phyloP scores from a whole-genome alignment of 2,113 vertebrate species.

The Calidris pygmaea region DNA sequence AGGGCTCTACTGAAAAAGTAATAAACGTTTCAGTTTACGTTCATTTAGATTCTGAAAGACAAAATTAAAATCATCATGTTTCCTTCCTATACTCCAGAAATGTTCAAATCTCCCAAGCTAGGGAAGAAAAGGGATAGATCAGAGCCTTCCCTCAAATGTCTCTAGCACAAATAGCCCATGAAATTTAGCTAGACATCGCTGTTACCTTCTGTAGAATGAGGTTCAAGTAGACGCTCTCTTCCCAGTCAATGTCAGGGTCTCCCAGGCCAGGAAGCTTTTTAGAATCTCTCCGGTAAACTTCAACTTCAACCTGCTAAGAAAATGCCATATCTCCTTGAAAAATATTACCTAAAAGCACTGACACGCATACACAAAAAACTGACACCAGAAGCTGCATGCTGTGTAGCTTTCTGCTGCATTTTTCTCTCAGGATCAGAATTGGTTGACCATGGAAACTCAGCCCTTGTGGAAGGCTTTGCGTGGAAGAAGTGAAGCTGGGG shows the following conservation, averaged over 20 bases:
- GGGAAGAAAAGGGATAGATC: not conserved
- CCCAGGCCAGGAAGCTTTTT: slow-evolving; percentile 97
- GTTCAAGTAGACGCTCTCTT: slow-evolving; percentile 97
- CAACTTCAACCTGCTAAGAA: slow-evolving; percentile 88
- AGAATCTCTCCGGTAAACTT: slow-evolving; percentile 96
- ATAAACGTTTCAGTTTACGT: not conserved
- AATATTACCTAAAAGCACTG: not conserved
- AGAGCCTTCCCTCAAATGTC: not conserved
- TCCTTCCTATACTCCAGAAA: not conserved
- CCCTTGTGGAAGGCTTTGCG: not conserved
- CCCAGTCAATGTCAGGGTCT: slow-evolving; percentile 98
- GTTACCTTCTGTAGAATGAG: slow-evolving; percentile 95
- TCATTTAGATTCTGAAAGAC: not conserved
- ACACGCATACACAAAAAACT: not conserved
- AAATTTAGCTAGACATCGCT: not conserved
- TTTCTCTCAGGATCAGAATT: not conserved
- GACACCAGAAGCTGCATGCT: not conserved
- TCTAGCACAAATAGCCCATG: not conserved
- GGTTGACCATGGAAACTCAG: not conserved
- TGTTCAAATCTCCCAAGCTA: not conserved
- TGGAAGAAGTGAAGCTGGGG: not conserved
- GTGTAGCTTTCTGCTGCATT: not conserved
- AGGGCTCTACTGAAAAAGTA: not conserved
- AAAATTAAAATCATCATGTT: not conserved
- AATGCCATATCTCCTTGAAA: not conserved